phyloP scores from a whole-genome alignment of 2,888 invertebrate genomes.

The Diplolepis rosae region DNA sequence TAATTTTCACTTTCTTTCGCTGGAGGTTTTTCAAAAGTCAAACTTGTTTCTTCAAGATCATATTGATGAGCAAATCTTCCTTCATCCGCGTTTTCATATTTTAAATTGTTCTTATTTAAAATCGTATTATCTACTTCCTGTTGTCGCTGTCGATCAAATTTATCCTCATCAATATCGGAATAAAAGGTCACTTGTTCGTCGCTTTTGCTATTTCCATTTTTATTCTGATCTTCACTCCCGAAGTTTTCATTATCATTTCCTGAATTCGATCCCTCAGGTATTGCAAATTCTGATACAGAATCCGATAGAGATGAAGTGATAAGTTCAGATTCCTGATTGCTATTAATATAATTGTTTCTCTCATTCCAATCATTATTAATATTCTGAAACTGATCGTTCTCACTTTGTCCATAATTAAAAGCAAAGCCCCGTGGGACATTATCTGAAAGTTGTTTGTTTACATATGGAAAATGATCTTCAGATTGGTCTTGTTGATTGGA shows the following conservation, averaged over 20 bases:
- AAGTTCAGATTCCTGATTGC: not conserved
- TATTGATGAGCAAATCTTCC: slow-evolving; percentile 16
- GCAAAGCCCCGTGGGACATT: slow-evolving; percentile 14
- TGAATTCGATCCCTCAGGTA: not conserved
- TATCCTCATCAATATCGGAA: slow-evolving; percentile 42
- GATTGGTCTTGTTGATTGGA: too few relatives aligned
- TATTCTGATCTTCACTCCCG: not conserved
- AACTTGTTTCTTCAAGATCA: slow-evolving; percentile 37
- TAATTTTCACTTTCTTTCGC: not conserved
- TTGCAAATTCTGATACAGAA: not conserved
- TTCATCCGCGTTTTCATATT: not conserved
- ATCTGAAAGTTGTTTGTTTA: not conserved
- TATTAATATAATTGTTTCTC: not conserved
- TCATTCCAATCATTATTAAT: not conserved
- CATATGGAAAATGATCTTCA: not conserved
- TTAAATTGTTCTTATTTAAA: slow-evolving; percentile 37
- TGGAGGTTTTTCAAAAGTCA: slow-evolving; percentile 41
- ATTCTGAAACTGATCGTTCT: not conserved
- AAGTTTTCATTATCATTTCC: not conserved
- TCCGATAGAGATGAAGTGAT: too few relatives aligned
- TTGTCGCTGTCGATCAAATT: slow-evolving; percentile 48
- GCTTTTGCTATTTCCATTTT: not conserved
- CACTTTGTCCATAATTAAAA: slow-evolving; percentile 4
- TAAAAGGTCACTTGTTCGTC: not conserved
- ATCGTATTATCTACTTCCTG: slow-evolving; percentile 48